These are phyloP conservation scores for Eurytoma californica DNA, from an alignment of 2,888 invertebrate species.

Conservation along the genomic window DNA sequence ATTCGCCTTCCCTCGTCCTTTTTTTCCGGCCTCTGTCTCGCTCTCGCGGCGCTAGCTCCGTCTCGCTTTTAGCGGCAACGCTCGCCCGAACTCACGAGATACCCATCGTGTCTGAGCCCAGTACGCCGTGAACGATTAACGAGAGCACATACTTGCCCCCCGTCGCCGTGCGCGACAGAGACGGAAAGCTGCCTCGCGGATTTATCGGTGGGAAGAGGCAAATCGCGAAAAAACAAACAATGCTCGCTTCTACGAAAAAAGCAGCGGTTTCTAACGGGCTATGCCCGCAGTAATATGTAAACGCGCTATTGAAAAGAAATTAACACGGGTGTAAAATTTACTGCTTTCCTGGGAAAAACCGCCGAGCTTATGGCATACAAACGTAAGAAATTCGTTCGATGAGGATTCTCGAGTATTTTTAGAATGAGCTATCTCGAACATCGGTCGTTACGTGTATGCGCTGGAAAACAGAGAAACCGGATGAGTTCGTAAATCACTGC, in stretches of 20 bases:
- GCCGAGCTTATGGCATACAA: too few species aligned
- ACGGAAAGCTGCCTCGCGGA: constrained; percentile 8
- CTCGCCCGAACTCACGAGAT: constrained; percentile 63
- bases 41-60: constrained; percentile 25
- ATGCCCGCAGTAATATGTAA: background rate
- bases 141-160: constrained; percentile 49
- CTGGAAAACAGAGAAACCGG: constrained; percentile 20
- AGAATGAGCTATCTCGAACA: constrained; percentile 27
- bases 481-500: constrained; percentile 51
- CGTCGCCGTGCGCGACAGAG: constrained; percentile 26
- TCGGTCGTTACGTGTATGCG: constrained; percentile 10
- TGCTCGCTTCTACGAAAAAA: background rate
- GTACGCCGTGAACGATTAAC: constrained; percentile 67
- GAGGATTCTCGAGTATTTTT: background rate
- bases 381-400: constrained; percentile 9
- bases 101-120: constrained; percentile 64
- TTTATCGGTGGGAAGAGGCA: constrained; percentile 35
- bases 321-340: too few species aligned
- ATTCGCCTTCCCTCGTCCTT: constrained; percentile 61
- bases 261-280: too few species aligned
- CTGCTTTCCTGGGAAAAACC: too few species aligned
- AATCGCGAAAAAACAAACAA: background rate
- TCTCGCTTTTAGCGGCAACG: constrained; percentile 53
- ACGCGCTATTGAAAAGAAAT: too few species aligned
- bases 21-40: constrained; percentile 48